Percentiles rank a stretch among this genome's conserved stretches.
Evolutionary conservation across 2,113 vertebrate species (phyloP).

Genomic region (Noctilio leporinus): DNA sequence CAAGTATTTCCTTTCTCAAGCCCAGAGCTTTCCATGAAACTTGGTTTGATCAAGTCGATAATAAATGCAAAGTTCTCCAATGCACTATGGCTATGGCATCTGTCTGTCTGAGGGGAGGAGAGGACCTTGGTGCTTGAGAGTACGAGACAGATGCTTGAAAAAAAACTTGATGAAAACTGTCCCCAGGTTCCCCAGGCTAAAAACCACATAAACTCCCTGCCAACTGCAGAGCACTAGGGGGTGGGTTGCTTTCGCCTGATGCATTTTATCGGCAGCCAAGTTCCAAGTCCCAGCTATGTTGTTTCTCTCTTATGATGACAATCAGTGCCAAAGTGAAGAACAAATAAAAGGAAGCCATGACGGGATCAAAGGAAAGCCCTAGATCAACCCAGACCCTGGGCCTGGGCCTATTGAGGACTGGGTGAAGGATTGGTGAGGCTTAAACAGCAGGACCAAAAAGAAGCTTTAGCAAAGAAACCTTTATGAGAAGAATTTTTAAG

Average conservation of each 20-base stretch:
- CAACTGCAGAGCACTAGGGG: background rate
- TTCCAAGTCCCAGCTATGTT: slow-evolving; percentile 25
- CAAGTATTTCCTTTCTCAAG: background rate
- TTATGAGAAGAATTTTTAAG: background rate
- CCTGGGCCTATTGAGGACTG: background rate
- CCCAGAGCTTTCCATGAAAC: background rate
- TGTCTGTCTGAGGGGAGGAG: background rate
- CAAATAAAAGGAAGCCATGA: background rate
- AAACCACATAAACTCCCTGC: background rate
- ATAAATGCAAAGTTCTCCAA: background rate
- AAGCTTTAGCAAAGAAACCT: background rate
- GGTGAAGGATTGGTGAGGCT: background rate
- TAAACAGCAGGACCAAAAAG: background rate
- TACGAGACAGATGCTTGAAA: background rate
- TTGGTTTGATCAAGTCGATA: background rate
- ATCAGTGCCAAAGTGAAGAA: background rate
- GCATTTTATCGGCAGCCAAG: background rate
- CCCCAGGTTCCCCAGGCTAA: background rate
- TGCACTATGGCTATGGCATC: background rate
- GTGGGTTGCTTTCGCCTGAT: background rate
- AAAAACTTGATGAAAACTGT: background rate
- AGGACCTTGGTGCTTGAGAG: background rate
- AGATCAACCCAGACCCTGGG: background rate
- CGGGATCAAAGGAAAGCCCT: slow-evolving; percentile 12
- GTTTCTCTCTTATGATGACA: slow-evolving; percentile 46